A percentile compares a stretch with the other conserved stretches of the same genome.
Evolutionary conservation across 1,140 invertebrate genomes (phyloP).

Genomic region (Myzus persicae): DNA sequence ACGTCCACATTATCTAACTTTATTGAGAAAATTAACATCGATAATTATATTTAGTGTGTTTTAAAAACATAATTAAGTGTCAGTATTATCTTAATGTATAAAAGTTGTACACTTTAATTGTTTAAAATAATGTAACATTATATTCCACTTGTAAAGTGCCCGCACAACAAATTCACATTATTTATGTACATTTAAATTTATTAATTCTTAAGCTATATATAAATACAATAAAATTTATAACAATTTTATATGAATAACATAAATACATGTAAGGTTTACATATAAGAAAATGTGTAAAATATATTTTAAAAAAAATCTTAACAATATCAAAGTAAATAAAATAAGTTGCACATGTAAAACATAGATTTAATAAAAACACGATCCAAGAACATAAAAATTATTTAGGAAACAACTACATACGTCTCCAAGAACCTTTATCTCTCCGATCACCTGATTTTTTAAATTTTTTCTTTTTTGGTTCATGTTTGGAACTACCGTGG

Average conservation of each 20-base stretch:
- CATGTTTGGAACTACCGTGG: constrained; percentile 29
- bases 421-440: constrained; percentile 54
- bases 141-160: not conserved
- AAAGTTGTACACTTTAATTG: not conserved
- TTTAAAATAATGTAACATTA: not conserved
- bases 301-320: constrained; percentile 19
- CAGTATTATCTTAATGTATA: not conserved
- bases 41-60: not conserved
- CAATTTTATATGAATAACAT: constrained; percentile 43
- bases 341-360: constrained; percentile 27
- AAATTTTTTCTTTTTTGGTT: constrained; percentile 50
- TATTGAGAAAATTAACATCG: not conserved
- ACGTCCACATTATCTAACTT: not conserved
- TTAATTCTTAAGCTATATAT: constrained; percentile 16
- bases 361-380: constrained; percentile 8
- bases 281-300: constrained; percentile 23
- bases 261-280: constrained; percentile 15
- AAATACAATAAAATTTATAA: constrained; percentile 54
- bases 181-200: constrained; percentile 44
- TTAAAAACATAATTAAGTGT: not conserved
- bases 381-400: constrained; percentile 25
- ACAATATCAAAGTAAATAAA: constrained; percentile 24
- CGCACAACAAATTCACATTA: not conserved
- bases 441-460: constrained; percentile 54
- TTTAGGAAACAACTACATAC: constrained; percentile 36